Evolutionary conservation across 2,797 vertebrate genomes (phyloP), one percentile per base, ranked within the genome.

Genomic region (Helarctos malayanus): DNA sequence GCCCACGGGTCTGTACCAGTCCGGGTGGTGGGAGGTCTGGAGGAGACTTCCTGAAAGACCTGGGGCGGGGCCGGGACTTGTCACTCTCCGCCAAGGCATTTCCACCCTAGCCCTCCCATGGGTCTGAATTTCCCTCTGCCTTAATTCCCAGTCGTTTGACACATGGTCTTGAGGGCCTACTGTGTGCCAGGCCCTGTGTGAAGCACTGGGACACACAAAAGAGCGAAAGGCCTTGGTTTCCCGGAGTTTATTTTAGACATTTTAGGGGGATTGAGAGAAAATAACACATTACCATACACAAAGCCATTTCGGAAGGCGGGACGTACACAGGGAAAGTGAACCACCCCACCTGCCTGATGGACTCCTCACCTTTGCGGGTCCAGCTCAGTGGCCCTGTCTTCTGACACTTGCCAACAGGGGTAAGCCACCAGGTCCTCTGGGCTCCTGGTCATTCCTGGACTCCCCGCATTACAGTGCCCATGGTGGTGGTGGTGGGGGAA

Each of bases 391-490:
- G 2, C 14, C 29, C 25, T 63, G 49, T 25, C 78, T 25, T 59
- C 32, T 1, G 76, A 35, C 21, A 13, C 35, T 19, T n/a, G 56
- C 41, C 82, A 2, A 13, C 4, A 1, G 75, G 0, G 1, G 5
- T 27, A 32, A 1, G 7, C 21, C 21, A 2, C 21, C 25, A 3
- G 12, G 25, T 52, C 41, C 68, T 15, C 5, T 0, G 23, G 90
- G 19, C 11, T 54, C 18, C 76, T 3, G 63, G 56, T 21, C n/a
- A 0, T 1, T 57, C 57, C 75, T 27, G 45, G 18, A 38, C 18
- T 5, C 0, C 0, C 9, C 61, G 35, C 19, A 3, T 32, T 49
- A 2, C 29, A 35, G 45, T 14, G 1, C 21, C 21, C 0, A 1
- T 65, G 1, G 69, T 35, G 57, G 8, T 15, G 14, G 61, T 21